These are phyloP conservation scores for Corydoras sp. DNA, from an alignment of 2,113 vertebrate genomes.

Conservation along the genomic window DNA sequence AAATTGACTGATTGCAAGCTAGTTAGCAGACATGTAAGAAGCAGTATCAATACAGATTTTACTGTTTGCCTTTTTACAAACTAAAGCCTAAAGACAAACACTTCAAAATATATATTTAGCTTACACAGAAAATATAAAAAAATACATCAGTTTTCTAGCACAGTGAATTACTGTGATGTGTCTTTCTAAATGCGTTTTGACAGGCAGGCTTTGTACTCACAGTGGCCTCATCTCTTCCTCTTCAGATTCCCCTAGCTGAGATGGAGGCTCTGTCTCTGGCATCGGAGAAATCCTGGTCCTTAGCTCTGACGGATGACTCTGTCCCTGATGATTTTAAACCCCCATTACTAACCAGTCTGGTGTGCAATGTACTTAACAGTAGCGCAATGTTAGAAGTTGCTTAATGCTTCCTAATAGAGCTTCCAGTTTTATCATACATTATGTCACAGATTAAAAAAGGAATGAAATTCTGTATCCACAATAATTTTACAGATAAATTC, in stretches of 20 bases:
- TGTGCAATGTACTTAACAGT: conserved; percentile 89
- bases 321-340: conserved; percentile 89
- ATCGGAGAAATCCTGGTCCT: conserved; percentile 98
- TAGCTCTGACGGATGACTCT: conserved; percentile 96
- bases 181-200: background rate
- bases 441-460: too few species aligned
- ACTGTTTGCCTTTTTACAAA: too few species aligned
- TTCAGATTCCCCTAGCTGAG: conserved; percentile 99
- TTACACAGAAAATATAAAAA: too few species aligned
- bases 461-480: too few species aligned
- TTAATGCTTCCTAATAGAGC: conserved; percentile 56
- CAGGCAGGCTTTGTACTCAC: conserved; percentile 67
- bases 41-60: too few species aligned
- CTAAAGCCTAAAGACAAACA: too few species aligned
- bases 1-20: too few species aligned
- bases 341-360: conserved; percentile 90
- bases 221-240: conserved; percentile 84
- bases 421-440: conserved; percentile 54
- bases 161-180: too few species aligned
- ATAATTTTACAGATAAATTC: too few species aligned
- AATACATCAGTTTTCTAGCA: too few species aligned
- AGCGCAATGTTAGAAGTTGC: conserved; percentile 54
- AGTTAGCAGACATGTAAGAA: too few species aligned
- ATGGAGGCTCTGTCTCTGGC: conserved; percentile 98
- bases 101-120: too few species aligned